Percentiles rank a stretch among this genome's conserved stretches.
Conservation (phyloP, 1,140 invertebrate genomes). For the Lepidotrigona ventralis region DNA sequence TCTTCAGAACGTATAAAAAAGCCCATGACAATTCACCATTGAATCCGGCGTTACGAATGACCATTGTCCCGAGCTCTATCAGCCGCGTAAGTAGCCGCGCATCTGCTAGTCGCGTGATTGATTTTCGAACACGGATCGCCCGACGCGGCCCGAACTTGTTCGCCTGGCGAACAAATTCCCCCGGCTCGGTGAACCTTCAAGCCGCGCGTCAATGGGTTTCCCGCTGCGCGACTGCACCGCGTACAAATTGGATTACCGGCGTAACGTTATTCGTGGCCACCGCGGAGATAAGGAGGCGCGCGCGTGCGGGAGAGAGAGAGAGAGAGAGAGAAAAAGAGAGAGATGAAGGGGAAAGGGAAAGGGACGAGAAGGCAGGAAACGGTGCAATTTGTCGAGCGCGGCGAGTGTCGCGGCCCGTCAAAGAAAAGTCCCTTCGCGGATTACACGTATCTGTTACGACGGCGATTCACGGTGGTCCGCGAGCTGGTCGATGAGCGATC, state of each 20-base stretch:
- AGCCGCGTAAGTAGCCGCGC: slow-evolving; percentile 15
- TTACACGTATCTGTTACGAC: slow-evolving; percentile 37
- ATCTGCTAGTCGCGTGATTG: slow-evolving; percentile 33
- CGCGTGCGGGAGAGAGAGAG: too few relatives aligned
- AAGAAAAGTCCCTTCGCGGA: slow-evolving; percentile 41
- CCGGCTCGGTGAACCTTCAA: slow-evolving; percentile 34
- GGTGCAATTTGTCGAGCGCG: slow-evolving; percentile 51
- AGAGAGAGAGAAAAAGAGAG: too few relatives aligned
- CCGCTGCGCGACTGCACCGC: slow-evolving; percentile 58
- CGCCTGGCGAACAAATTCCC: slow-evolving; percentile 23
- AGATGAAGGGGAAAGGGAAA: too few relatives aligned
- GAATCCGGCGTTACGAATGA: neutral
- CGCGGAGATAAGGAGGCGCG: neutral
- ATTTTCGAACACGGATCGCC: slow-evolving; percentile 26
- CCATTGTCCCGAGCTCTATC: slow-evolving; percentile 22
- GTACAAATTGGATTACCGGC: slow-evolving; percentile 62
- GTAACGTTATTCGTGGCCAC: slow-evolving; percentile 32
- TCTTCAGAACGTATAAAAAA: neutral
- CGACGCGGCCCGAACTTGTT: slow-evolving; percentile 23
- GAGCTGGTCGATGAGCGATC: slow-evolving; percentile 54
- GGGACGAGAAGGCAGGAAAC: neutral
- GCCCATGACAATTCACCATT: neutral
- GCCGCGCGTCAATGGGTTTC: slow-evolving; percentile 57
- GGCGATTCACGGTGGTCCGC: slow-evolving; percentile 44
- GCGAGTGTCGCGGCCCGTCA: slow-evolving; percentile 44